These are phyloP conservation scores for Loris lydekkerianus DNA, from an alignment of 2,797 vertebrate genomes.

Conservation along the genomic window DNA sequence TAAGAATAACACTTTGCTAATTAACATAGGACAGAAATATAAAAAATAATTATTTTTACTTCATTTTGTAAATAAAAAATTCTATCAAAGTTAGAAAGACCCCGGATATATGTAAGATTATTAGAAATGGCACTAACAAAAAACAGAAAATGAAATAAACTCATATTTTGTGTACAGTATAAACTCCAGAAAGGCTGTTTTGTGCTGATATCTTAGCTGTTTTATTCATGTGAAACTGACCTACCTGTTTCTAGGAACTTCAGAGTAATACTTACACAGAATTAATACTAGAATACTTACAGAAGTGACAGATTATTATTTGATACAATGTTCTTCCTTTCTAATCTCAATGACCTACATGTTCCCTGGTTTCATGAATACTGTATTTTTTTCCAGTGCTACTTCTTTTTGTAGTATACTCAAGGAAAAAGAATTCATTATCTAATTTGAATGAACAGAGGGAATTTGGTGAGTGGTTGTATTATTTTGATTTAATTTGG, in stretches of 20 bases:
- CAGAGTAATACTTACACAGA: background rate
- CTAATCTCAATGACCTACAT: background rate
- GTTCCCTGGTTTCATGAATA: background rate
- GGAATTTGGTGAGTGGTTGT: constrained; percentile 23
- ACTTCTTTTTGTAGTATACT: constrained; percentile 13
- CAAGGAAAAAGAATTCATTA: background rate
- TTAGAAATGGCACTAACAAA: constrained; percentile 1
- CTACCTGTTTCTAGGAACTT: background rate
- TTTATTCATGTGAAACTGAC: constrained; percentile 14
- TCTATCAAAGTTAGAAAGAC: background rate
- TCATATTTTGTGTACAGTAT: background rate
- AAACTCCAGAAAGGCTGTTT: background rate
- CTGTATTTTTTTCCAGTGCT: background rate
- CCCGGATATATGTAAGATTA: constrained; percentile 7
- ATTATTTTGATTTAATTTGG: constrained; percentile 81
- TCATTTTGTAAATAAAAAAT: constrained; percentile 48
- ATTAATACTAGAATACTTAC: background rate
- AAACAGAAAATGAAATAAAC: background rate
- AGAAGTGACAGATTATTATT: background rate
- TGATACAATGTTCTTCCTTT: constrained; percentile 53
- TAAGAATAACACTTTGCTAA: background rate
- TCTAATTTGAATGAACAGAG: constrained; percentile 71
- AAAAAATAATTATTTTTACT: constrained; percentile 43
- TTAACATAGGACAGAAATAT: constrained; percentile 35
- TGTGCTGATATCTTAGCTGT: background rate